Evolutionary conservation across 2,113 vertebrate species (phyloP).

Genomic region (Albula goreensis): DNA sequence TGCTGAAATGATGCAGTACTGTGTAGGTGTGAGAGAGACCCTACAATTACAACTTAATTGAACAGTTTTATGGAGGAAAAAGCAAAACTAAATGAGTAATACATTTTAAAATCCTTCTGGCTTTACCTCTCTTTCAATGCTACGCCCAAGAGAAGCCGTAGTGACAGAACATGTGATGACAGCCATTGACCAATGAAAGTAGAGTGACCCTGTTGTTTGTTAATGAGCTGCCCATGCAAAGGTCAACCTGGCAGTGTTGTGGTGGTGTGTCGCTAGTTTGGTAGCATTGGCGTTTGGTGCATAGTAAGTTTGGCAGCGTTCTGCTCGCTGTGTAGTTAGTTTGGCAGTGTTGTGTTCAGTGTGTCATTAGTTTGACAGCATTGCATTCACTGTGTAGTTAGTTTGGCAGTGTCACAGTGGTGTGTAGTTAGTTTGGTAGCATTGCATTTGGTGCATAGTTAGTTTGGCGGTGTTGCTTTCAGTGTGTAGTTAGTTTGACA

Average conservation of each 20-base stretch:
- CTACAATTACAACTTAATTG: no score
- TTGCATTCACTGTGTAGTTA: background rate
- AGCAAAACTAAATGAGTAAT: background rate
- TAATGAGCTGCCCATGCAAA: background rate
- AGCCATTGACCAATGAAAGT: background rate
- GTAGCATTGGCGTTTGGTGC: constrained; percentile 27
- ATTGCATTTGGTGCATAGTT: background rate
- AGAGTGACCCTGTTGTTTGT: background rate
- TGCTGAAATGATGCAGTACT: no score
- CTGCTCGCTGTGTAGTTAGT: background rate
- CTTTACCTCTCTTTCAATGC: background rate
- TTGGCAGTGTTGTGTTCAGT: constrained; percentile 20
- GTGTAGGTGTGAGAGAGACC: no score
- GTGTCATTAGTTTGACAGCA: constrained; percentile 41
- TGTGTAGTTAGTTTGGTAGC: constrained; percentile 42
- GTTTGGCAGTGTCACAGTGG: constrained; percentile 24
- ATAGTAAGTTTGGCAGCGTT: constrained; percentile 33
- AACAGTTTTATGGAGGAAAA: background rate
- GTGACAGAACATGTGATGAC: background rate
- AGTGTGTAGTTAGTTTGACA: constrained; percentile 44
- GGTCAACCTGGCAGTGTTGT: background rate
- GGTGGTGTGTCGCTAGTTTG: constrained; percentile 33
- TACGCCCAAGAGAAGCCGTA: background rate
- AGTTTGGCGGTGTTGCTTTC: constrained; percentile 10
- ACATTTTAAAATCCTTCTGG: background rate